These are phyloP conservation scores for Steinernema carpocapsae DNA, from an alignment of 2,888 invertebrate species.

Conservation along the genomic window DNA sequence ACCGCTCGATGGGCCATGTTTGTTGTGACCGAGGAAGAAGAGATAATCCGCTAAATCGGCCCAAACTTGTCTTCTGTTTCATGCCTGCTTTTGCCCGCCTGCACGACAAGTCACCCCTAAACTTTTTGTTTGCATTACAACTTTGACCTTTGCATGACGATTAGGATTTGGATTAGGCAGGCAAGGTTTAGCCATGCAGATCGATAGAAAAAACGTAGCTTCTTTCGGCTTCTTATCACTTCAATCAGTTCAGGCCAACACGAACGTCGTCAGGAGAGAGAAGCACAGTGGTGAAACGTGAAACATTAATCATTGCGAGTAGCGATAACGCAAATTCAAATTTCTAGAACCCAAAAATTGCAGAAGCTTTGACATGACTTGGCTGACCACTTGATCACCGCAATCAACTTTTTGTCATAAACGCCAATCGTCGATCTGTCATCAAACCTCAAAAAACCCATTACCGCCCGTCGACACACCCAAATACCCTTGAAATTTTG, in stretches of 20 bases:
- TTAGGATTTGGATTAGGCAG: neutral
- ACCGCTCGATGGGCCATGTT: neutral
- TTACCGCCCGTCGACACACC: neutral
- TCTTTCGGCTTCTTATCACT: constrained; percentile 7
- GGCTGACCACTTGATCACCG: neutral
- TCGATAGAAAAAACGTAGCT: neutral
- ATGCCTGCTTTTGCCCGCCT: neutral
- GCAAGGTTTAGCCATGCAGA: neutral
- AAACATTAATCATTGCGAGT: constrained; percentile 17
- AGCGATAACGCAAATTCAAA: neutral
- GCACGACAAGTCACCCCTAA: constrained; percentile 15
- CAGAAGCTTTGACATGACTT: no score
- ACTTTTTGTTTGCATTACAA: neutral
- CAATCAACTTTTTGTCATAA: neutral
- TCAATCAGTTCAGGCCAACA: neutral
- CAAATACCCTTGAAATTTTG: constrained; percentile 17
- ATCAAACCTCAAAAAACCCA: neutral
- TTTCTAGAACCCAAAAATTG: neutral
- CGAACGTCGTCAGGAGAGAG: neutral
- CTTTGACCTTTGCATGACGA: constrained; percentile 12
- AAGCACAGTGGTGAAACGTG: neutral
- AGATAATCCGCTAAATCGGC: constrained; percentile 19
- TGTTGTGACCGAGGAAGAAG: neutral
- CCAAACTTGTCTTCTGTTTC: constrained; percentile 13
- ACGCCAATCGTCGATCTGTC: neutral